Evolutionary conservation across 2,797 vertebrate species (phyloP).

Genomic region (Lepidocolaptes lacrymiger): DNA sequence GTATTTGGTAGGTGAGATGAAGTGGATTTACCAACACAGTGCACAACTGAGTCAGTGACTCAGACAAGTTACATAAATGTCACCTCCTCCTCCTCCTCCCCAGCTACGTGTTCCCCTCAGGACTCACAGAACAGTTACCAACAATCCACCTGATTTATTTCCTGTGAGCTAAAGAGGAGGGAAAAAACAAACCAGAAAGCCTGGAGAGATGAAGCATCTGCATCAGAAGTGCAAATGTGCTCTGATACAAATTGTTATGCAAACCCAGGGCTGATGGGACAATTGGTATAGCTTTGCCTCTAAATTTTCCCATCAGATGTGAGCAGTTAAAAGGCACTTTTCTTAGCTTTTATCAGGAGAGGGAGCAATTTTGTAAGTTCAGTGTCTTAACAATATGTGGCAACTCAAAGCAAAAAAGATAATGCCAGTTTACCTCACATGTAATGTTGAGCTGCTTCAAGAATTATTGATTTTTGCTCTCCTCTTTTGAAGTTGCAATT

Average conservation of each 20-base stretch:
- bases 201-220: background rate
- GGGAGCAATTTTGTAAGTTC: background rate
- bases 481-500: background rate
- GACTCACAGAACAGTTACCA: background rate
- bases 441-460: background rate
- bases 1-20: background rate
- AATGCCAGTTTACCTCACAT: background rate
- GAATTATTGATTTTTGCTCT: background rate
- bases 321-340: background rate
- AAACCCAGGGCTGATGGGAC: background rate
- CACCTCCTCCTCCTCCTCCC: background rate
- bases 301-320: background rate
- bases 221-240: background rate
- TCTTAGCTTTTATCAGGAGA: background rate
- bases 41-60: background rate
- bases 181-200: background rate
- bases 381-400: background rate
- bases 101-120: background rate
- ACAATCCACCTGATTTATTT: background rate
- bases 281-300: background rate
- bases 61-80: background rate
- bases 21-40: background rate
- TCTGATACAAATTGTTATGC: background rate
- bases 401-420: background rate
- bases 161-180: background rate